Base-by-base conservation (phyloP, 2,797 vertebrate species). In the Phoxinus dragarum region DNA sequence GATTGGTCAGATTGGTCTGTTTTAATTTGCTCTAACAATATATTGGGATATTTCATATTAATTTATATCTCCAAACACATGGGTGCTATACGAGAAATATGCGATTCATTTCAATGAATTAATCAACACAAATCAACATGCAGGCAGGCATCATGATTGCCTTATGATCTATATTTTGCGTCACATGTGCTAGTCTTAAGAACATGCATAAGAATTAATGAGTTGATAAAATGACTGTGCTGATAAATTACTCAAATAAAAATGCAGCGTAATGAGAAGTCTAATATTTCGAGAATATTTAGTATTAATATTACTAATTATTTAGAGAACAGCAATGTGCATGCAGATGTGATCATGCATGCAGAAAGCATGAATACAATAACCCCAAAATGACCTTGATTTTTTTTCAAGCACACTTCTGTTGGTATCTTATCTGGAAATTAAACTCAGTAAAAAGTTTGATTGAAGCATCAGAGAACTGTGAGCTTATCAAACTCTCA, bases 401-500 rank as follows among this genome's bases (percentile, higher is more conserved):
- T 27, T 27, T 27, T 27, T 27, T 27, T 69, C n/a, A 31, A 79
- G 56, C 38, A 79, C 56, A 79, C 40, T 75, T 5, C 17, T 12
- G 19, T 49, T 8, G 5, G 31, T 52, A 52, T 83, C 81, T 76
- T 54, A 84, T 84, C 82, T 54, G 6, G 27, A 67, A 54, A 76
- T 80, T 80, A 49, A 80, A 49, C 61, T 80, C 61, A n/a, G 16
- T 54, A 17, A 80, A 87, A 59, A 27, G 66, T 34, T 44, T 61
- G 56, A 82, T 44, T 59, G 72, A 74, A 72, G 27, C 66, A 40
- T 84, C 40, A 56, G 66, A 64, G 64, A 54, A 11, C 42, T 10
- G 66, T 23, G 21, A 69, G 54, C 86, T 87, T 87, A 82, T 86
- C 88, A 67, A 34, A 34, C 36, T 81, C 81, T 54, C 44, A 84